Evolutionary conservation across 1,140 invertebrate genomes (phyloP).

Genomic region (Heliconius melpomene): DNA sequence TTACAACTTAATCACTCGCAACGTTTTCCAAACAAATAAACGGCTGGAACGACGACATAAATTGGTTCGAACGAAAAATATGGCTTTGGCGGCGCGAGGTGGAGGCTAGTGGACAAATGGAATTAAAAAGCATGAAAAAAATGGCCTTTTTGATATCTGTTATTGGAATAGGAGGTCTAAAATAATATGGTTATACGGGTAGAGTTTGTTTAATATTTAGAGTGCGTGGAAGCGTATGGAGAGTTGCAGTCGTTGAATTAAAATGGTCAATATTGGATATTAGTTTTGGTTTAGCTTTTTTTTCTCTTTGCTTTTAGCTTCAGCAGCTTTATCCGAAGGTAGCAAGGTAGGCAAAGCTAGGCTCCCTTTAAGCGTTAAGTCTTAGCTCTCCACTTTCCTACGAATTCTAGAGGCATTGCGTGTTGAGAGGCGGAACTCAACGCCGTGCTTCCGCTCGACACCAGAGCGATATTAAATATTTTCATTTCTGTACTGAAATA

Average conservation of each 20-base stretch:
- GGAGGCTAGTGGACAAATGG: constrained; percentile 36
- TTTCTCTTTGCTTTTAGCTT: neutral
- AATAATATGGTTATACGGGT: constrained; percentile 3
- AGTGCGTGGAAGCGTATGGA: neutral
- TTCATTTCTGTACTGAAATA: too few relatives aligned
- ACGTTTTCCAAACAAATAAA: constrained; percentile 47
- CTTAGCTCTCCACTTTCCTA: too few relatives aligned
- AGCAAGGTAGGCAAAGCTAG: too few relatives aligned
- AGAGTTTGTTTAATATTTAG: constrained; percentile 7
- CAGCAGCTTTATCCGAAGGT: too few relatives aligned
- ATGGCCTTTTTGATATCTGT: constrained; percentile 6
- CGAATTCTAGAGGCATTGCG: too few relatives aligned
- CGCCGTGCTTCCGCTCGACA: too few relatives aligned
- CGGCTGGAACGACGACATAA: constrained; percentile 53
- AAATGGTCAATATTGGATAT: neutral
- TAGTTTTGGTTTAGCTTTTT: neutral
- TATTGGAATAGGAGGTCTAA: constrained; percentile 12
- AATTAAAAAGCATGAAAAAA: constrained; percentile 34
- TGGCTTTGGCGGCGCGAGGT: constrained; percentile 40
- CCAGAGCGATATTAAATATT: too few relatives aligned
- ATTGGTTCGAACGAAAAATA: constrained; percentile 55
- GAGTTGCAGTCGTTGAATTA: neutral
- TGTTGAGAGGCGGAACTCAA: too few relatives aligned
- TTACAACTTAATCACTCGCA: constrained; percentile 40
- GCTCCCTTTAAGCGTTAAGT: too few relatives aligned